Evolutionary conservation across 1,140 invertebrate genomes (phyloP), one percentile per base, ranked within the genome.

Genomic region (Lepidurus couesii): DNA sequence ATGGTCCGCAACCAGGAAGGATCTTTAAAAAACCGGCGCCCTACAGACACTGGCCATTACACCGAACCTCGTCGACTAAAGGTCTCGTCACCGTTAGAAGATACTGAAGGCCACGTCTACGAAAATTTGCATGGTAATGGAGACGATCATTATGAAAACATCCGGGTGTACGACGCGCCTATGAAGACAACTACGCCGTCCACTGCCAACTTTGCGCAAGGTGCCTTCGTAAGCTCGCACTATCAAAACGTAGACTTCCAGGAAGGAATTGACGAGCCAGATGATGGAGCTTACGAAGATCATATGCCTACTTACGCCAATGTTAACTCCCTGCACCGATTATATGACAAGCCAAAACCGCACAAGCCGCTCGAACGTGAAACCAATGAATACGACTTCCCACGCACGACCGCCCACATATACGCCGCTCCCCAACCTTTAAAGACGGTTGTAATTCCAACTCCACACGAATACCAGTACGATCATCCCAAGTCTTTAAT

Each of bases 401-500:
- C 53, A 65, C 53, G 53, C 53, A 13, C 53, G 4, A 65, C 21
- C 16, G 13, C 8, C 53, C 53, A 65, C 21, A 21, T 65, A 7
- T 65, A 65, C 8, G 53, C 53, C 6, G 21, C 53, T n/a, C 53
- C 53, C 16, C 53, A 65, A 65, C 21, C 53, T n/a, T 21, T 65
- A 13, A 65, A 65, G 53, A 26, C 73, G 44, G 45, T n/a, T 34
- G 75, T 34, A 34, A 34, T 34, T 47, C 74, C 44, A 24, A 24
- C 16, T 26, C 73, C 44, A 8, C 65, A 53, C 42, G 77, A 78
- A 42, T 73, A 34, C 34, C 24, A 77, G 45, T 77, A 79, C 73
- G 78, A 79, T 47, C 75, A 74, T 26, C 78, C 78, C 42, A 79
- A 79, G 43, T 45, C 44, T 16, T 47, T 79, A 26, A 75, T 79